Evolutionary conservation across 2,888 invertebrate species (phyloP), one percentile per base, ranked within the genome.

Genomic region (Esperia sulphurella): DNA sequence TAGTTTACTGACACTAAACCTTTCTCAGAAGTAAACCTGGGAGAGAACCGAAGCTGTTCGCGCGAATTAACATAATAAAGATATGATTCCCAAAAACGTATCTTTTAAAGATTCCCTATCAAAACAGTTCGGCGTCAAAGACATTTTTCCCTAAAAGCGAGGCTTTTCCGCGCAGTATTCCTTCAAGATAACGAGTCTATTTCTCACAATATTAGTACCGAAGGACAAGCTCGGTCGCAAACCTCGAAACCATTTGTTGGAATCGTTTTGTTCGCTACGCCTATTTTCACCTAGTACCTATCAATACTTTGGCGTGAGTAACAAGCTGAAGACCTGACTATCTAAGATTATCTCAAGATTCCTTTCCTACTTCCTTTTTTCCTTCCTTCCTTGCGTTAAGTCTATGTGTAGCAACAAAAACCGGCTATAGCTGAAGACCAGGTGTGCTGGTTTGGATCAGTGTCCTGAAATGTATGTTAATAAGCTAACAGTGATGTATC

Each of bases 191-290:
- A 33, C n/a, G 37, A 37, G 33, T 39, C 46, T 45, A 48, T 54
- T 52, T 53, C 53, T 52, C 55, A 55, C 52, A 54, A 55, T 56
- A 59, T 64, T 63, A 61, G 50, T 53, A 54, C 53, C 58, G 51
- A 51, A 55, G 58, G 59, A 65, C 65, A 65, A 57, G 62, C 59
- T 61, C 61, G 55, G 61, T 65, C 55, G 63, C 55, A 64, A 61
- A 68, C 61, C 53, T 65, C 56, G 56, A 63, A 56, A 51, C 60
- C 67, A 75, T 75, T 75, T 71, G 66, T 68, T 61, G 65, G 61
- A 56, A 57, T 56, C 59, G 48, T 57, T 59, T 54, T 57, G 62
- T 63, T 64, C 59, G 58, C 55, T 62, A 67, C 60, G 62, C 58
- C 65, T 65, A 63, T 69, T 71, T 62, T 61, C 66, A 64, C 63